A percentile compares a stretch with the other conserved stretches of the same genome.
Conservation (phyloP, 2,113 vertebrate species). For the Burhinus bistriatus region DNA sequence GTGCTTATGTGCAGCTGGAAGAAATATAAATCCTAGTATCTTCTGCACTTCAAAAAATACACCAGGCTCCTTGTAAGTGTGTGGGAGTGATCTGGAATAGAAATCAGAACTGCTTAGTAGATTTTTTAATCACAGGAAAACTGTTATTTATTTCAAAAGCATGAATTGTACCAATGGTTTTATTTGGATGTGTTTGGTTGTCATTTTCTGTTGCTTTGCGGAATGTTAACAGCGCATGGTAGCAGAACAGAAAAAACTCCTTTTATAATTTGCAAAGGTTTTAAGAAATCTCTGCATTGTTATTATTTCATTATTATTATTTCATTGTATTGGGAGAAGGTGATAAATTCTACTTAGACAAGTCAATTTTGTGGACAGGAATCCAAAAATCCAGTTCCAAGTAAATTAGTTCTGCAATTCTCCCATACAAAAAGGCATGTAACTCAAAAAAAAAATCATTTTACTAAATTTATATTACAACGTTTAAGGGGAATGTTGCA, state of each 20-base stretch:
- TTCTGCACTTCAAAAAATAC: neutral
- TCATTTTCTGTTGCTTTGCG: neutral
- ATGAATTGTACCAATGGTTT: neutral
- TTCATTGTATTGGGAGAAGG: neutral
- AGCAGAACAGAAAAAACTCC: neutral
- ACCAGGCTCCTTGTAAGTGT: neutral
- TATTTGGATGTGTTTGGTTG: neutral
- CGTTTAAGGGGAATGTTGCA: neutral
- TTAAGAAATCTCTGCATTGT: neutral
- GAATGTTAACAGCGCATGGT: neutral
- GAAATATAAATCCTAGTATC: neutral
- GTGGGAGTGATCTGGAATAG: neutral
- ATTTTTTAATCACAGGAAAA: neutral
- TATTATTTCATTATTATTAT: neutral
- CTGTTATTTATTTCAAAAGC: neutral
- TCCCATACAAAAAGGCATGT: neutral
- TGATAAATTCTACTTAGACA: neutral
- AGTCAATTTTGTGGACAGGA: neutral
- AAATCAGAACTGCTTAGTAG: neutral
- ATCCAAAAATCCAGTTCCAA: neutral
- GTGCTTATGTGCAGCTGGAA: neutral
- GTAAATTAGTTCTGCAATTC: neutral
- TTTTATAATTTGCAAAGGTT: neutral
- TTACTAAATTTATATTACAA: neutral
- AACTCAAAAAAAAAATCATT: rapidly evolving